Base-by-base conservation (phyloP, 35 echinoderm and acorn worm genomes). In the Ptychodera flava region DNA sequence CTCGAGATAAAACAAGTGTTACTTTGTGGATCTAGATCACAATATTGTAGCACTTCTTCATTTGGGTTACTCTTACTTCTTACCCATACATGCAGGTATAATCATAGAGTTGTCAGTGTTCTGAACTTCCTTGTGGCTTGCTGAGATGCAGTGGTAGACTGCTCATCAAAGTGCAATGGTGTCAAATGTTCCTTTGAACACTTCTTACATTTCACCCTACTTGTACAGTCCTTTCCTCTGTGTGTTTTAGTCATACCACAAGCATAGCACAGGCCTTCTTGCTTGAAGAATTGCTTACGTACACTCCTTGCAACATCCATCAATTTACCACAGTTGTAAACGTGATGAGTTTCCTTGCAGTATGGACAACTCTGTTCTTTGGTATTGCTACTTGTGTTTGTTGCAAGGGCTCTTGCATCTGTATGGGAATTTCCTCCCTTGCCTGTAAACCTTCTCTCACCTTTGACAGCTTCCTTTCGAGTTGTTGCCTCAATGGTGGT, bases 81-180 rank as follows among this genome's bases (percentile, higher is more conserved):
- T 1, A 81, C 35, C 80, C 80, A 81, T 34, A 81, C 80, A 16
- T n/a, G n/a, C n/a, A n/a, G 80, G 80, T 1, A 81, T 34, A 1
- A 81, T 81, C 80, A 81, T 81, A 31, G 80, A 81, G 31, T 81
- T 81, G 80, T 81, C 80, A 81, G 14, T 81, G 28, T 28, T n/a
- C n/a, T n/a, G n/a, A n/a, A n/a, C n/a, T n/a, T n/a, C n/a, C n/a
- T n/a, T n/a, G 16, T 81, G 16, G 28, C 30, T 31, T 34, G 35
- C 33, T 32, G 80, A 31, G 80, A 81, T 0, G 80, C 35, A 32
- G 1, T 32, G 33, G 16, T 1, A 81, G 33, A 34, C 0, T 79
- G 1, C 32, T 81, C 35, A 81, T 81, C 14, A 31, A 81, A 34
- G 31, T 81, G 80, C 35, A 81, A 32, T 15, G 31, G 35, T 16